Conservation (phyloP, 2,888 invertebrate genomes). For the Masnerella sp. region DNA sequence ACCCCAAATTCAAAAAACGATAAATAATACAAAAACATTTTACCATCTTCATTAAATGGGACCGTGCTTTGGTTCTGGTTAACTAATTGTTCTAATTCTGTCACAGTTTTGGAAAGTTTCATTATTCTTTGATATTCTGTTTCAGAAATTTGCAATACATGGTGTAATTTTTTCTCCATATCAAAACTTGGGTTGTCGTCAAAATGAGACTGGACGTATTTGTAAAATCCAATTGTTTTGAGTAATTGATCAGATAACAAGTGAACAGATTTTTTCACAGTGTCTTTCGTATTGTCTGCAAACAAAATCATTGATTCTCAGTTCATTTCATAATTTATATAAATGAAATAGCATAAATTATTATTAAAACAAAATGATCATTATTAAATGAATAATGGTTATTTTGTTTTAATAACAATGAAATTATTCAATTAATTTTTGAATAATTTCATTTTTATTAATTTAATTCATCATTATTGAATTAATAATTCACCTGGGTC, state of each 20-base stretch:
- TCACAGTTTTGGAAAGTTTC: conserved; percentile 70
- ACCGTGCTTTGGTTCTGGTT: not conserved
- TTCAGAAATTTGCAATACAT: conserved; percentile 71
- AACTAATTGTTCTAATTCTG: conserved; percentile 61
- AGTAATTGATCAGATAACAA: conserved; percentile 68
- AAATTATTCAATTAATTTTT: too few relatives aligned
- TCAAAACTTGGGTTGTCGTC: conserved; percentile 70
- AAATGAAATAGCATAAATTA: too few relatives aligned
- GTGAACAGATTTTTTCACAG: conserved; percentile 66
- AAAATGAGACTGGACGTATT: conserved; percentile 67
- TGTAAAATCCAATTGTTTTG: conserved; percentile 70
- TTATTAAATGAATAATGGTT: too few relatives aligned
- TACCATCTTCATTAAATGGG: conserved; percentile 73
- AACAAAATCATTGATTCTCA: too few relatives aligned
- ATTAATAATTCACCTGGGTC: conserved; percentile 13
- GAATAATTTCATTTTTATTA: too few relatives aligned
- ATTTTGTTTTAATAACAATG: not conserved
- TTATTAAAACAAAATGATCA: not conserved
- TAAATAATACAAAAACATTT: conserved; percentile 73
- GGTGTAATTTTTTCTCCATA: conserved; percentile 65
- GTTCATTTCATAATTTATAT: too few relatives aligned
- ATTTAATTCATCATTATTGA: too few relatives aligned
- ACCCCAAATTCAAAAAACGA: conserved; percentile 74
- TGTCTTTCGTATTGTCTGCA: conserved; percentile 69
- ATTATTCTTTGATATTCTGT: conserved; percentile 75